phyloP scores from a whole-genome alignment of 2,113 vertebrate genomes.

The Eulemur rufifrons region DNA sequence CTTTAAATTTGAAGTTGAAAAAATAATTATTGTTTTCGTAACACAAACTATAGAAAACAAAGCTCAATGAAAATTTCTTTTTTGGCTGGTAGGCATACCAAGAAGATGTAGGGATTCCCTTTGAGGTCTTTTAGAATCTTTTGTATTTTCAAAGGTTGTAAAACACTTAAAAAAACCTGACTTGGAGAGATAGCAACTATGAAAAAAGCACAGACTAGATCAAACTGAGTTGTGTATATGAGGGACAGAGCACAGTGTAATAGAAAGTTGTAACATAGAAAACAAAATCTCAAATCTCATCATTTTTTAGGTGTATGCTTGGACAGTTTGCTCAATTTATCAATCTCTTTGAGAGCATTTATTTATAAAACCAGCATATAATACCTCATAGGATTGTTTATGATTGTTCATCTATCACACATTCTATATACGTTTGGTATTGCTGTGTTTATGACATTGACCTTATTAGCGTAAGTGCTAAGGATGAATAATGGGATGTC shows the following conservation, averaged over 20 bases:
- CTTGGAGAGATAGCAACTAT: not conserved
- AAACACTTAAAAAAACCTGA: not conserved
- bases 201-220: not conserved
- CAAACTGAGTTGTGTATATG: not conserved
- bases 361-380: conserved; percentile 10
- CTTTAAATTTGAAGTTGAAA: conserved; percentile 19
- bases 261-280: not conserved
- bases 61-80: not conserved
- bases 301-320: not conserved
- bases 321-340: not conserved
- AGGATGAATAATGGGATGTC: not conserved
- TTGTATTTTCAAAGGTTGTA: not conserved
- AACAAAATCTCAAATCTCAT: conserved; percentile 5
- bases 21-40: not conserved
- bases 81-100: not conserved
- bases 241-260: not conserved
- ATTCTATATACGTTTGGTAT: not conserved
- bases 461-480: not conserved
- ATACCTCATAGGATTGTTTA: not conserved
- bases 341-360: not conserved
- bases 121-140: not conserved
- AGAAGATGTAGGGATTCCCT: not conserved
- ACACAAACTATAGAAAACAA: not conserved
- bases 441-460: conserved; percentile 22
- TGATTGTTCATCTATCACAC: not conserved